Evolutionary conservation across 2,888 invertebrate species (phyloP).

Genomic region (Dysmachus trigonus): DNA sequence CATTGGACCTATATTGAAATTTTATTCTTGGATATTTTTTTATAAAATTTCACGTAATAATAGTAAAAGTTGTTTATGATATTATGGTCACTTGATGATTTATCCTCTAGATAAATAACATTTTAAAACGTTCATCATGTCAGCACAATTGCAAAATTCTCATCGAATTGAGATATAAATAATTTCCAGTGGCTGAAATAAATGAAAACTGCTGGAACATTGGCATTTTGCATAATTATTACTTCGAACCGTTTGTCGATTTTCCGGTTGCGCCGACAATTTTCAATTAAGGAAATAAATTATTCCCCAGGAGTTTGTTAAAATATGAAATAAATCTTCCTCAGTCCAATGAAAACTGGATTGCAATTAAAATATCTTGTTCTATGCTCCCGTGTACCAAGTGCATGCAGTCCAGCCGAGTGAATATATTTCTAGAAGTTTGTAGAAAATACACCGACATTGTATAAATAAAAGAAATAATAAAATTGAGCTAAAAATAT

Average conservation of each 20-base stretch:
- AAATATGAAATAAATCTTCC: neutral
- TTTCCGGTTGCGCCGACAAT: neutral
- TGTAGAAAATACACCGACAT: neutral
- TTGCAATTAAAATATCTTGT: slow-evolving; percentile 33
- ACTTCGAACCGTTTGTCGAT: neutral
- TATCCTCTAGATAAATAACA: neutral
- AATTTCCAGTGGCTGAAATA: neutral
- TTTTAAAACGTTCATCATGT: neutral
- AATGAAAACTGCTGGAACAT: neutral
- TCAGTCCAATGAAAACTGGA: neutral
- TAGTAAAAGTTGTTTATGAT: too few relatives aligned
- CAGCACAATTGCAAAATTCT: neutral
- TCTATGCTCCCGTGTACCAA: neutral
- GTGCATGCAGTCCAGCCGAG: neutral
- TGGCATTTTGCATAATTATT: slow-evolving; percentile 10
- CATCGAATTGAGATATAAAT: neutral
- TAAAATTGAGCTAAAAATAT: neutral
- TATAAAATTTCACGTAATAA: too few relatives aligned
- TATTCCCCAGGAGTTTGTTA: neutral
- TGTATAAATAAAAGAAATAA: neutral
- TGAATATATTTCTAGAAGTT: neutral
- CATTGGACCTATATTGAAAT: too few relatives aligned
- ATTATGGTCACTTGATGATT: too few relatives aligned
- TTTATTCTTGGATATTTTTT: too few relatives aligned
- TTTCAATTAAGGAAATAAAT: slow-evolving; percentile 19